Evolutionary conservation across 2,113 vertebrate genomes (phyloP), one percentile per base, ranked within the genome.

Genomic region (Phyllostomus discolor): DNA sequence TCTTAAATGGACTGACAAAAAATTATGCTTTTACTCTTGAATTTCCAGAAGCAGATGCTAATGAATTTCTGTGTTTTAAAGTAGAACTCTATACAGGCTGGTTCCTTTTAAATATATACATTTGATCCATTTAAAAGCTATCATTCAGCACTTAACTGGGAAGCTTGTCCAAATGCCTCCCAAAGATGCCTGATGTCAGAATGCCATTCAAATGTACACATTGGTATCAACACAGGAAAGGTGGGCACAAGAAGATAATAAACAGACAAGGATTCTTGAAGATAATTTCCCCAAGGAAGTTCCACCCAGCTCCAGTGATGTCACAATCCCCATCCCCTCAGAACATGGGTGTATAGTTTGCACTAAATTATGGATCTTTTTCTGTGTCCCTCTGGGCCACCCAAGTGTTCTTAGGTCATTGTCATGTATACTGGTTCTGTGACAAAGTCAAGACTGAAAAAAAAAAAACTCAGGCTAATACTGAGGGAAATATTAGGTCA

Each of bases 171-270:
- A 72, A 75, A 83, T 17, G 57, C 46, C 62, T 87, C 33, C 41
- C 57, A 91, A 57, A 93, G 35, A 93, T 15, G 86, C 28, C 73
- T 83, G 24, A 76, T 12, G 24, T 94, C 76, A 95, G 90, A 88
- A 73, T 92, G 67, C 35, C 41, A 89, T 57, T 92, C 52, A 62
- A 72, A 88, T 31, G 16, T 57, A 93, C 50, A 79, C 79, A 86
- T 0, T 67, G 48, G n/a, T 70, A 96, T 88, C 66, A 84, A 91
- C 78, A 83, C 85, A 96, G 91, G 93, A 96, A 97, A 95, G 87
- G 91, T 83, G 80, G 86, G 43, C 82, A 92, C 14, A 43, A 38
- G 54, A 64, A 91, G 72, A 84, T 73, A 90, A 82, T 31, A 94
- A 83, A 89, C 84, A 95, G 90, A 92, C 85, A 78, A 92, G 48